phyloP scores from a whole-genome alignment of 2,888 invertebrate species.

The Suillia variegata region DNA sequence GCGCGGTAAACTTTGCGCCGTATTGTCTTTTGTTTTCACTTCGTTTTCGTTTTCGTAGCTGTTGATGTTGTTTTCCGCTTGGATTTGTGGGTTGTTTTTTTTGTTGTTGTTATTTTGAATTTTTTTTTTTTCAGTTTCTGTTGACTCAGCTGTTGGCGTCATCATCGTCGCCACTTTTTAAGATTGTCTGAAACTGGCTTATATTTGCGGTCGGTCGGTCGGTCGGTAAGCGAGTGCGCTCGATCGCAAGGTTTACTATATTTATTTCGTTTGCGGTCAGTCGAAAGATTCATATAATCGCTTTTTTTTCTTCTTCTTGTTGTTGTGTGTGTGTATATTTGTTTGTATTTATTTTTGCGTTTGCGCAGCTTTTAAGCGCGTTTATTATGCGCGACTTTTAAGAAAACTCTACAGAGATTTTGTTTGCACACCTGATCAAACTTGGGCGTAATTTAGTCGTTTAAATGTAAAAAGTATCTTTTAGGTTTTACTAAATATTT shows the following conservation, averaged over 20 bases:
- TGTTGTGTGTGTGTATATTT: background rate
- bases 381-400: background rate
- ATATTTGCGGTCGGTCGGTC: background rate
- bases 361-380: background rate
- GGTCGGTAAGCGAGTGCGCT: no score
- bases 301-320: background rate
- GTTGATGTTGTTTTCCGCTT: background rate
- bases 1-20: no score
- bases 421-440: background rate
- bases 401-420: background rate
- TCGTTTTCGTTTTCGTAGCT: no score
- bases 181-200: background rate
- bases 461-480: no score
- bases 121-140: background rate
- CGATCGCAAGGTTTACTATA: background rate
- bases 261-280: background rate
- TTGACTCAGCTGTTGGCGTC: slow-evolving; percentile 1
- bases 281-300: no score
- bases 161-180: background rate
- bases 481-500: no score
- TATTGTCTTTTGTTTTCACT: no score
- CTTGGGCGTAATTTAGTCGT: no score
- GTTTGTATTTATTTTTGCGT: background rate
- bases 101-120: background rate
- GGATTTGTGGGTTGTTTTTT: background rate